Percentiles rank a stretch among this genome's conserved stretches.
phyloP scores from a whole-genome alignment of 2,797 vertebrate species.

The Loriculus beryllinus region DNA sequence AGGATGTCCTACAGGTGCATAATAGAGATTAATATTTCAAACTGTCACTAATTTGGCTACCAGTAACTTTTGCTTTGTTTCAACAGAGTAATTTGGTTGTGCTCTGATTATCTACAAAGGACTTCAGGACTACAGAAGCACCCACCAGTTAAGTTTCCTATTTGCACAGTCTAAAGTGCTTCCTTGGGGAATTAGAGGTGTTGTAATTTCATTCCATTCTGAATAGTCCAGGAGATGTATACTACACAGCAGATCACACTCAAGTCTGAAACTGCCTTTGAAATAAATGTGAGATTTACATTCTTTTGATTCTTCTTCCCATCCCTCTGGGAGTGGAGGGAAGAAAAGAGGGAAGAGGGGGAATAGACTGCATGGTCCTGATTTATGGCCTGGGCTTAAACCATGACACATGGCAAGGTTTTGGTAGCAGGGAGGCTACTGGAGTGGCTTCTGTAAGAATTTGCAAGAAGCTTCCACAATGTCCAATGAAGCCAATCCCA shows the following conservation, averaged over 20 bases:
- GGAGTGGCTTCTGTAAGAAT: not conserved
- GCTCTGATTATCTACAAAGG: not conserved
- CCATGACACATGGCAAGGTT: not conserved
- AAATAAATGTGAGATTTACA: not conserved
- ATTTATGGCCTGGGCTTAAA: no score
- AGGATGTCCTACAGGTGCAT: not conserved
- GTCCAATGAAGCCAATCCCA: not conserved
- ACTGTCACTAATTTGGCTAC: not conserved
- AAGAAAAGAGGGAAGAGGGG: no score
- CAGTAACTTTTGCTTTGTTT: not conserved
- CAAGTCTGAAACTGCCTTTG: not conserved
- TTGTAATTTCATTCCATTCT: not conserved
- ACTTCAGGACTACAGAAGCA: not conserved
- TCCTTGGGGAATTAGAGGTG: not conserved
- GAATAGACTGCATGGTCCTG: no score
- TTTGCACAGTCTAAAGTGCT: not conserved
- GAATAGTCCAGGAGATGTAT: not conserved
- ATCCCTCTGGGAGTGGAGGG: no score
- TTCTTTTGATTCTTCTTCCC: no score
- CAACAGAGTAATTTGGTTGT: not conserved
- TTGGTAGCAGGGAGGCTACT: not conserved
- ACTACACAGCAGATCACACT: not conserved
- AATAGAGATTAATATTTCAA: not conserved
- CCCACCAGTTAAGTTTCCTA: not conserved
- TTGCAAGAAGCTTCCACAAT: not conserved